Evolutionary conservation across 64 coral and sea anemone genomes (phyloP).

Genomic region (Stichodactyla mertensii): DNA sequence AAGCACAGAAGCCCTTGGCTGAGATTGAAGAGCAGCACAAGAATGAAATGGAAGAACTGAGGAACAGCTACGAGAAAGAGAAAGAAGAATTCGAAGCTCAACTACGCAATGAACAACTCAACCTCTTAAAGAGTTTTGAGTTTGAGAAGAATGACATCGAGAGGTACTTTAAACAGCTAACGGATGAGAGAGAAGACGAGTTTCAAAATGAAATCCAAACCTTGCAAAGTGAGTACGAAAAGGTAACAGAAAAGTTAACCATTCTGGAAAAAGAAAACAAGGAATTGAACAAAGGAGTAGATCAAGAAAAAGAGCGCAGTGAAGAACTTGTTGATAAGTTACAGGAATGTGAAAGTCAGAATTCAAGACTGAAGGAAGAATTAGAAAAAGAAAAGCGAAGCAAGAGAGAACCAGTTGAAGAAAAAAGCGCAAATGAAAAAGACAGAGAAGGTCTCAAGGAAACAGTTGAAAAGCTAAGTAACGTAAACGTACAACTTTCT

Average conservation of each 20-base stretch:
- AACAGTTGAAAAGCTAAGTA: conserved; percentile 33
- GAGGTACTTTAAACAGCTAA: conserved; percentile 44
- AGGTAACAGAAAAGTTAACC: conserved; percentile 19
- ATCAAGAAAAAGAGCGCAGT: not conserved
- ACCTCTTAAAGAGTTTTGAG: conserved; percentile 64
- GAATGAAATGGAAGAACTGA: conserved; percentile 61
- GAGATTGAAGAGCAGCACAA: conserved; percentile 41
- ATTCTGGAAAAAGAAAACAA: conserved; percentile 26
- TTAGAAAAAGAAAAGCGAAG: conserved; percentile 5
- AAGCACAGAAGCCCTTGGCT: conserved; percentile 31
- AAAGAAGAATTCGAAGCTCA: conserved; percentile 57
- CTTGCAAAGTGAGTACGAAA: conserved; percentile 23
- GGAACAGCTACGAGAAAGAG: conserved; percentile 31
- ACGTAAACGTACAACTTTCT: conserved; percentile 22
- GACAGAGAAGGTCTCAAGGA: conserved; percentile 17
- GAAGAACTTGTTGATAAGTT: conserved; percentile 2
- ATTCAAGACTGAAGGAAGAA: conserved; percentile 34
- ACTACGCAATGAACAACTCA: conserved; percentile 79
- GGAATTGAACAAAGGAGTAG: conserved; percentile 14
- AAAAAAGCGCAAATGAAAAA: conserved; percentile 26
- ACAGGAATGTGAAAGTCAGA: conserved; percentile 3
- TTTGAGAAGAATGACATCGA: conserved; percentile 80
- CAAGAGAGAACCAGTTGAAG: conserved; percentile 30
- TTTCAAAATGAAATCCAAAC: conserved; percentile 46
- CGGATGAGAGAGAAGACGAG: conserved; percentile 52